Evolutionary conservation across 30 jellyfish, hydroid and myxozoan species (phyloP), one percentile per base, ranked within the genome.

Genomic region (Hydractinia echinata): DNA sequence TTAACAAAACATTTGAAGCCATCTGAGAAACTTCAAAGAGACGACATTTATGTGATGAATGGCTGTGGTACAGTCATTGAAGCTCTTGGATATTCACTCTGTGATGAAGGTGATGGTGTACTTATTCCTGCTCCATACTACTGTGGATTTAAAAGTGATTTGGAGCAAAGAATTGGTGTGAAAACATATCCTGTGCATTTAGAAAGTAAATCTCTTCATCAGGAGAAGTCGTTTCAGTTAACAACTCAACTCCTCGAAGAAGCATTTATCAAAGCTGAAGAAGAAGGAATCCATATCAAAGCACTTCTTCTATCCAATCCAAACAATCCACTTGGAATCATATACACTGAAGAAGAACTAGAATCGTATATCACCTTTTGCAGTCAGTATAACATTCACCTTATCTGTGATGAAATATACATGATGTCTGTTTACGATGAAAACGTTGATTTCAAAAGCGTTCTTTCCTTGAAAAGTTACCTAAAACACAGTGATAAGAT

Each of bases 1-100:
- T 50, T 89, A 53, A 66, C 64, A 60, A 58, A 64, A 53, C 77
- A 73, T 83, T 71, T 89, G 85, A 83, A 89, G 21, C 76, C 96
- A 20, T 61, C 10, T 9, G 49, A 58, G 51, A 86, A 89, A 15
- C 55, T 83, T 6, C 83, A 83, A 11, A 53, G 39, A 72, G 87
- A 83, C 21, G 72, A 89, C 53, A 60, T 89, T 67, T 72, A 16
- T 78, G 90, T 83, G 21, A 74, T 89, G 83, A 83, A 79, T 83
- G 96, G 96, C 16, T 83, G 91, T 83, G 96, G 96, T 15, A 73
- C 94, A 14, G 94, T 89, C 16, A 53, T 89, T 54, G 96, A 89
- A 83, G 51, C 84, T 73, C 83, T 81, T 58, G 95, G 94, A 64
- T 53, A 73, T 70, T 50, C 94, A 4, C 21, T 89, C 20, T 72